Base-by-base conservation (phyloP, 2,797 vertebrate genomes). In the Microhierax caerulescens region DNA sequence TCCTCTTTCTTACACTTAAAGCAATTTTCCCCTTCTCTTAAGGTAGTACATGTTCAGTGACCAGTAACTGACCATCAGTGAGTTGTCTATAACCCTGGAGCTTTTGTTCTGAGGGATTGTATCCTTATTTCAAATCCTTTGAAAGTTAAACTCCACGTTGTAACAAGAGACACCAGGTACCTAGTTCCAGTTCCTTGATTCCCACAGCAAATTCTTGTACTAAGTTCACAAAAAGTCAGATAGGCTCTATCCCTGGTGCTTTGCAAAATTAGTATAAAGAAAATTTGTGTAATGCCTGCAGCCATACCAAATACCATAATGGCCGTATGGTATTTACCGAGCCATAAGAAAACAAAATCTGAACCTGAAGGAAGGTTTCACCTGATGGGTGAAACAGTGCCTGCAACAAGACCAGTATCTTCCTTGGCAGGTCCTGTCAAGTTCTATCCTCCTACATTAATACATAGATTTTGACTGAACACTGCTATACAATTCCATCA, bases 311-410 rank as follows among this genome's bases (percentile, higher is more conserved):
- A n/a, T n/a, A n/a, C n/a, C n/a, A n/a, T 9, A 64, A 16, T 27
- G 27, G 2, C 8, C 0, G 0, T 8, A n/a, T 18, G 14, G 2
- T 60, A 64, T 48, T 60, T 67, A 60, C 19, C n/a, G 36, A 64
- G 17, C 9, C 15, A 12, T 21, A 41, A n/a, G 7, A 47, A 76
- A 76, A 36, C 9, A 80, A 91, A 69, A 51, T 36, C 22, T 56
- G 20, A 80, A 25, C 25, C 12, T 32, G 5, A 17, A 25, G 17
- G 7, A 86, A 65, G 24, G n/a, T n/a, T n/a, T n/a, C n/a, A n/a
- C n/a, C n/a, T 57, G 34, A 37, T 25, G 22, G 9, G 15, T 25
- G 17, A 56, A 15, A 25, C 36, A 53, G 11, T 39, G 11, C 18
- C 34, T 73, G 17, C 6, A 54, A 13, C 14, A 73, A 27, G 24